Percentiles rank a stretch among this genome's conserved stretches.
phyloP scores from a whole-genome alignment of 2,113 vertebrate genomes.

The Turdus rufiventris region DNA sequence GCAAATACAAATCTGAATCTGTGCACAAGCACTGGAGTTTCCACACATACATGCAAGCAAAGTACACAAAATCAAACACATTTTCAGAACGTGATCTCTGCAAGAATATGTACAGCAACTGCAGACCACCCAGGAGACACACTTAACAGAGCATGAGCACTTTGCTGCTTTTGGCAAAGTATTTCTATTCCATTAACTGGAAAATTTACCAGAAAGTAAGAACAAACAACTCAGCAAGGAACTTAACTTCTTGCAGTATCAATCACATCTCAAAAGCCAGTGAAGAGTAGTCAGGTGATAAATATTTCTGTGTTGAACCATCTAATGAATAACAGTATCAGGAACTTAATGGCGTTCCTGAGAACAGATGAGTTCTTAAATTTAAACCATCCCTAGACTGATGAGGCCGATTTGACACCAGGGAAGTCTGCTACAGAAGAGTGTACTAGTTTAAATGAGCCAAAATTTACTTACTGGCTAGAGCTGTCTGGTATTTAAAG shows the following conservation, averaged over 20 bases:
- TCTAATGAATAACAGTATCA: background rate
- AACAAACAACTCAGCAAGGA: constrained; percentile 20
- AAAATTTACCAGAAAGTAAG: constrained; percentile 8
- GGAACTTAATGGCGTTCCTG: background rate
- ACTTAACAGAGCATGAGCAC: constrained; percentile 7
- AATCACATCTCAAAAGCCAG: constrained; percentile 4
- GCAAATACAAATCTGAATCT: background rate
- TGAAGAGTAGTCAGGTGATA: background rate
- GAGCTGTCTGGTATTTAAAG: background rate
- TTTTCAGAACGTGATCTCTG: constrained; percentile 13
- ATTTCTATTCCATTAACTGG: background rate
- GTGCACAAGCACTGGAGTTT: constrained; percentile 36
- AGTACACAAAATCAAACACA: constrained; percentile 19
- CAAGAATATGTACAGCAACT: constrained; percentile 55
- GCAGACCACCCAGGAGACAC: constrained; percentile 32
- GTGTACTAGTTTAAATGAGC: background rate
- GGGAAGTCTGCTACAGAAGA: background rate
- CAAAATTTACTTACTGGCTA: background rate
- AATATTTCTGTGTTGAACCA: background rate
- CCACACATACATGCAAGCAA: constrained; percentile 45
- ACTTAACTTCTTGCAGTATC: background rate
- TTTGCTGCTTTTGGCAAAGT: constrained; percentile 23
- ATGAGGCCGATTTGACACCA: background rate
- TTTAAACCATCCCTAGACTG: background rate
- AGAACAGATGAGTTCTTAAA: background rate